phyloP scores from a whole-genome alignment of 2,888 invertebrate genomes.

The Platycheirus albimanus region DNA sequence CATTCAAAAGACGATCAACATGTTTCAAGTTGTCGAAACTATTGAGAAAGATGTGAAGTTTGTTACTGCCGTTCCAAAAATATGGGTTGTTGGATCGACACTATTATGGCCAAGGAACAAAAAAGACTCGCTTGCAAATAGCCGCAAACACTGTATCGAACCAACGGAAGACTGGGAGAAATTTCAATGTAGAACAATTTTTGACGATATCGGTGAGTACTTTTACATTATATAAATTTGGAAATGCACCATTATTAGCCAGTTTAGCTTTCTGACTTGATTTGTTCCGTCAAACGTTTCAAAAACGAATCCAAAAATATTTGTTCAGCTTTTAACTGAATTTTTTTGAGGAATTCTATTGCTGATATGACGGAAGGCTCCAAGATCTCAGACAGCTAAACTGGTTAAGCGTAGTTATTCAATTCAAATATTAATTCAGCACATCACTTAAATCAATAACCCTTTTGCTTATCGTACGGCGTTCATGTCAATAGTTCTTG shows the following conservation, averaged over 20 bases:
- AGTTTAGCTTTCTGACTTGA: background rate
- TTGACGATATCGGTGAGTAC: conserved; percentile 9
- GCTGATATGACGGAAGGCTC: background rate
- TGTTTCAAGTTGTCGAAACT: conserved; percentile 3
- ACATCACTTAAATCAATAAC: background rate
- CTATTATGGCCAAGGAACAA: conserved; percentile 17
- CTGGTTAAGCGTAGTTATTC: background rate
- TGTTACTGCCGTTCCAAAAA: conserved; percentile 26
- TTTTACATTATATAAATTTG: background rate
- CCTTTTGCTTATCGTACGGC: background rate
- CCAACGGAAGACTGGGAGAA: background rate
- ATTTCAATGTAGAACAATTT: conserved; percentile 15
- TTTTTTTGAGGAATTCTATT: background rate
- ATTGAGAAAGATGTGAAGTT: conserved; percentile 1
- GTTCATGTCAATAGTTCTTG: background rate
- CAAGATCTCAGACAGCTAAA: background rate
- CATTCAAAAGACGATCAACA: background rate
- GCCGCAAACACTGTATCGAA: conserved; percentile 9
- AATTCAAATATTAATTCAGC: background rate
- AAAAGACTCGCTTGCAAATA: background rate
- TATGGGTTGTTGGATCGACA: conserved; percentile 9
- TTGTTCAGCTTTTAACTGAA: background rate
- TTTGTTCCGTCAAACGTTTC: too few relatives aligned
- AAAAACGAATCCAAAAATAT: background rate
- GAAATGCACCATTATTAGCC: background rate